Conservation (phyloP, 2,888 invertebrate species). For the Sphinx pinastri region DNA sequence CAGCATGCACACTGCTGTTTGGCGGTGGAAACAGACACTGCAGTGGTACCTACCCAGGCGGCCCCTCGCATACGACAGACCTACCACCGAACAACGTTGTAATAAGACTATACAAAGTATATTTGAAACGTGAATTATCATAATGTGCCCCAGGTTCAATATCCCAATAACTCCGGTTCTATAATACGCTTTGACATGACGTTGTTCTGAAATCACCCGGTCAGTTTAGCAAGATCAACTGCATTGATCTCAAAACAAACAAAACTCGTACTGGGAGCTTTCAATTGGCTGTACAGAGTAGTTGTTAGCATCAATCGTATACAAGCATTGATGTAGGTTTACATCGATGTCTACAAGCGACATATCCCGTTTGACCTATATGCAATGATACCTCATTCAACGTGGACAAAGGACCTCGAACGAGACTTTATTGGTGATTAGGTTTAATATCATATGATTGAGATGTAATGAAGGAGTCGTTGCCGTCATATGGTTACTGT, state of each 20-base stretch:
- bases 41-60: no score
- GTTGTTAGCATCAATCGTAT: slow-evolving; percentile 19
- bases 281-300: slow-evolving; percentile 35
- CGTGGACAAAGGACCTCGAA: slow-evolving; percentile 24
- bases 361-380: slow-evolving; percentile 46
- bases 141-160: background rate
- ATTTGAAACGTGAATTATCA: slow-evolving; percentile 3
- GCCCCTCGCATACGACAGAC: no score
- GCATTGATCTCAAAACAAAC: slow-evolving; percentile 25
- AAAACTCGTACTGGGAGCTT: slow-evolving; percentile 30
- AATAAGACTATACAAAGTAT: background rate
- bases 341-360: slow-evolving; percentile 27
- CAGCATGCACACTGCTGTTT: no score
- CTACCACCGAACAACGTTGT: no score
- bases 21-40: no score
- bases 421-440: slow-evolving; percentile 22
- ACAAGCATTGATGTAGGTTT: no score
- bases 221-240: slow-evolving; percentile 20
- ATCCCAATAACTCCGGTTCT: background rate
- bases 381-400: slow-evolving; percentile 48
- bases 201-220: background rate
- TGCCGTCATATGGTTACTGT: background rate
- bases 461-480: slow-evolving; percentile 20
- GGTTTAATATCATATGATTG: slow-evolving; percentile 21
- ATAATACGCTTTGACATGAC: background rate